These are phyloP conservation scores for Rhincodon typus DNA, from an alignment of 2,797 vertebrate genomes.

Conservation along the genomic window DNA sequence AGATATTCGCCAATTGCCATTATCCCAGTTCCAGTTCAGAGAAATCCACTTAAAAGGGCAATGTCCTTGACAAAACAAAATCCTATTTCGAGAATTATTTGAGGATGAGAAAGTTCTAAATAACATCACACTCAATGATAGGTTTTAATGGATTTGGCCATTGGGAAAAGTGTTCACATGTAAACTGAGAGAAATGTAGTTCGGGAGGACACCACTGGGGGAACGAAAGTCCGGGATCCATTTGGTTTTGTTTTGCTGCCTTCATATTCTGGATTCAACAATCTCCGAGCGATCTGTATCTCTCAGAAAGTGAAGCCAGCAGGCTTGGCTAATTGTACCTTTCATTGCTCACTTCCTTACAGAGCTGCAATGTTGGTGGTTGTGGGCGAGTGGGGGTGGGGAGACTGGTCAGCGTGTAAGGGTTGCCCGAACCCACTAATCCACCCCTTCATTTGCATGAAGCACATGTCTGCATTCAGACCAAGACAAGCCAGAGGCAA, in stretches of 20 bases:
- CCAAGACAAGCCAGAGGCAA: not conserved
- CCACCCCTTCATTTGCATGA: not conserved
- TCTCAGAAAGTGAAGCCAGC: not conserved
- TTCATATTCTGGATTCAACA: not conserved
- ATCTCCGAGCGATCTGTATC: not conserved
- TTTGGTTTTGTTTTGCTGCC: not conserved
- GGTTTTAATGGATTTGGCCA: not conserved
- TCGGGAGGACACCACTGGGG: not conserved
- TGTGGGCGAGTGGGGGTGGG: too few relatives aligned
- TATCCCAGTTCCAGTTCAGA: not conserved
- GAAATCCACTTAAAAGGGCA: not conserved
- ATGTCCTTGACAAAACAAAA: not conserved
- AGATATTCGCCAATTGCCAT: not conserved
- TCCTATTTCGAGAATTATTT: too few relatives aligned
- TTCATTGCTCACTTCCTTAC: not conserved
- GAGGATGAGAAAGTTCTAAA: too few relatives aligned
- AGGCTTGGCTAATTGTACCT: not conserved
- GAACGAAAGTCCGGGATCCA: not conserved
- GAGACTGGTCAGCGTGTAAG: too few relatives aligned
- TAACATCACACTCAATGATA: too few relatives aligned
- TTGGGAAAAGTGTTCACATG: not conserved
- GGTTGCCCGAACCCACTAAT: not conserved
- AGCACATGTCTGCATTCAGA: not conserved
- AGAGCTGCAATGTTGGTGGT: too few relatives aligned
- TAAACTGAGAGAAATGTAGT: too few relatives aligned